A percentile compares a stretch with the other conserved stretches of the same genome.
These are phyloP conservation scores for Podocnemis expansa DNA, from an alignment of 2,113 vertebrate species.

Conservation along the genomic window DNA sequence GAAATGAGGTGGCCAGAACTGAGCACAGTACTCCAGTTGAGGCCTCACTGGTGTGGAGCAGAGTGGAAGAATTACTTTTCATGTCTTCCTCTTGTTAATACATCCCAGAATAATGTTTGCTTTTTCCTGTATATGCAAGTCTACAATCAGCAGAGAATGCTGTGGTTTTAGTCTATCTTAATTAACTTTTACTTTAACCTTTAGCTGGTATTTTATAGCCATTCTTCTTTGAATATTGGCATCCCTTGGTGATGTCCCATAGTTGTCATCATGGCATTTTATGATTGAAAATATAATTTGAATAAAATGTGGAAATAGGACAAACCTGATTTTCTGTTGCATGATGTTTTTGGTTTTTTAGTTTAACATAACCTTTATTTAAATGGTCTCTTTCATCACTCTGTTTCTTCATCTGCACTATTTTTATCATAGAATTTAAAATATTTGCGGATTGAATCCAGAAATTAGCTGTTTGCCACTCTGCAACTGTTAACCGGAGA, in stretches of 20 bases:
- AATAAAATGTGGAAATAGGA: conserved; percentile 37
- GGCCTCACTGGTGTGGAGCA: no score
- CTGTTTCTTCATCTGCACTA: background rate
- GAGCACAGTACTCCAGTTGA: no score
- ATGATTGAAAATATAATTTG: background rate
- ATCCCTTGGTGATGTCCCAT: background rate
- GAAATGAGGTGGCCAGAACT: no score
- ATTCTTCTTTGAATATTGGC: conserved; percentile 14
- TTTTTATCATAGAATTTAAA: conserved; percentile 10
- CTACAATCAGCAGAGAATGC: background rate
- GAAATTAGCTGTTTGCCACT: conserved; percentile 31
- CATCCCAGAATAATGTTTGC: background rate
- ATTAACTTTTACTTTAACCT: conserved; percentile 53
- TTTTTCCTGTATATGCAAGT: background rate
- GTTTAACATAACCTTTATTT: conserved; percentile 23
- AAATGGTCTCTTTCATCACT: background rate
- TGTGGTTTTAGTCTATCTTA: conserved; percentile 29
- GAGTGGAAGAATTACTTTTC: no score
- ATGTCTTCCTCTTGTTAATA: no score
- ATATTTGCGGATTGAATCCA: conserved; percentile 26
- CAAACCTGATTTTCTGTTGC: background rate
- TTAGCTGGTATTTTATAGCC: conserved; percentile 21
- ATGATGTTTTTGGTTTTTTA: background rate
- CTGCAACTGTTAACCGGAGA: conserved; percentile 14
- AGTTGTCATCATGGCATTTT: background rate